phyloP scores from a whole-genome alignment of 2,888 invertebrate species.

The Drosophila neotestacea region DNA sequence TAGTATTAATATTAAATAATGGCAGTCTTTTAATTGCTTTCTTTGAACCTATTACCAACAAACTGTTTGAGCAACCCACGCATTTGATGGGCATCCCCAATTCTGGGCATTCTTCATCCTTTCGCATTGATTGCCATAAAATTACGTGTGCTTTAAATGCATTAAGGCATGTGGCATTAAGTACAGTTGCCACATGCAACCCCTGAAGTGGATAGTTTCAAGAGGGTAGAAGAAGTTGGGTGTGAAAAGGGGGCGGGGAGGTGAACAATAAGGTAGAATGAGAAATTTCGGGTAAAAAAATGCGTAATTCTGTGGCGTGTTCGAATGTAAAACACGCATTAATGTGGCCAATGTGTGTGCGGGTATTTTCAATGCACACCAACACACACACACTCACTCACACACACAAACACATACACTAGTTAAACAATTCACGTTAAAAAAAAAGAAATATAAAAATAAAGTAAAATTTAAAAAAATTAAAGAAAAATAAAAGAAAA shows the following conservation, averaged over 20 bases:
- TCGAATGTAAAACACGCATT: constrained; percentile 68
- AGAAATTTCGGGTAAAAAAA: not conserved
- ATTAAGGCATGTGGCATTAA: constrained; percentile 44
- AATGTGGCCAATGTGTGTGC: constrained; percentile 58
- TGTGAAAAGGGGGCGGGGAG: not conserved
- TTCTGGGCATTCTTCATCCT: constrained; percentile 24
- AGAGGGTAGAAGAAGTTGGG: not conserved
- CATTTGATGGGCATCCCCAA: not conserved
- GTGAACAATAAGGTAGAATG: not conserved
- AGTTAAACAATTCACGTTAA: constrained; percentile 60
- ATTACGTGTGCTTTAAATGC: constrained; percentile 58
- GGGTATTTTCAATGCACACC: constrained; percentile 26
- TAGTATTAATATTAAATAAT: no score
- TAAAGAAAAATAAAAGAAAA: constrained; percentile 39
- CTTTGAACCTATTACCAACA: not conserved
- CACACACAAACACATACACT: constrained; percentile 11
- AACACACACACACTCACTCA: constrained; percentile 22
- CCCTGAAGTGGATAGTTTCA: not conserved
- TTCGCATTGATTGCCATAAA: constrained; percentile 58
- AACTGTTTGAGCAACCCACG: constrained; percentile 7
- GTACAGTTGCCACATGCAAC: constrained; percentile 22
- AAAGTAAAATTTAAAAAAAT: not conserved
- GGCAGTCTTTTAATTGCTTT: not conserved
- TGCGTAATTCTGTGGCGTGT: constrained; percentile 43
- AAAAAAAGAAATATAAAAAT: constrained; percentile 41